Evolutionary conservation across 2,888 invertebrate genomes (phyloP).

Genomic region (Toxonevra muliebris): DNA sequence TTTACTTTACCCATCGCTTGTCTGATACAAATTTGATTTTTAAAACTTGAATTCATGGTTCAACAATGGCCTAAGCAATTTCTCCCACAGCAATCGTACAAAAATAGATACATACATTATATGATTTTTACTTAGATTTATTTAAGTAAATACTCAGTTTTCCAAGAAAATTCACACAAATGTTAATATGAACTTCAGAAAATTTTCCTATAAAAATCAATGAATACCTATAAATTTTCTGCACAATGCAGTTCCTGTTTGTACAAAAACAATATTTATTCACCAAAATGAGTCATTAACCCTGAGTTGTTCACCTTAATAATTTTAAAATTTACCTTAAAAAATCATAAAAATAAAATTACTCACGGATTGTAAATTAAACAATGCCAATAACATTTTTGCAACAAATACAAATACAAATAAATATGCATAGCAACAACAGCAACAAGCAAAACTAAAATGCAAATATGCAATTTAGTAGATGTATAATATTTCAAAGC

Average conservation of each 20-base stretch:
- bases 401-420: slow-evolving; percentile 20
- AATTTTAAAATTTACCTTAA: not conserved
- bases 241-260: not conserved
- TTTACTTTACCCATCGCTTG: not conserved
- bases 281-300: slow-evolving; percentile 6
- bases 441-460: not conserved
- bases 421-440: slow-evolving; percentile 8
- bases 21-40: not conserved
- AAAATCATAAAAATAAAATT: no score
- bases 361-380: not conserved
- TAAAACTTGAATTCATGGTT: not conserved
- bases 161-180: no score
- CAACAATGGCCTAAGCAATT: not conserved
- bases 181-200: no score
- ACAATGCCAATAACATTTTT: not conserved
- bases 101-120: no score
- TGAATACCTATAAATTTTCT: not conserved
- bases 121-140: no score
- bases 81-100: not conserved
- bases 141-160: no score
- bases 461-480: slow-evolving; percentile 3
- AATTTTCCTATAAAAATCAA: no score
- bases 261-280: not conserved
- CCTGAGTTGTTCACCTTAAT: slow-evolving; percentile 9
- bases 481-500: no score